Percentiles rank a stretch among this genome's conserved stretches.
Evolutionary conservation across 2,113 vertebrate species (phyloP).

Genomic region (Copsychus sechellarum): DNA sequence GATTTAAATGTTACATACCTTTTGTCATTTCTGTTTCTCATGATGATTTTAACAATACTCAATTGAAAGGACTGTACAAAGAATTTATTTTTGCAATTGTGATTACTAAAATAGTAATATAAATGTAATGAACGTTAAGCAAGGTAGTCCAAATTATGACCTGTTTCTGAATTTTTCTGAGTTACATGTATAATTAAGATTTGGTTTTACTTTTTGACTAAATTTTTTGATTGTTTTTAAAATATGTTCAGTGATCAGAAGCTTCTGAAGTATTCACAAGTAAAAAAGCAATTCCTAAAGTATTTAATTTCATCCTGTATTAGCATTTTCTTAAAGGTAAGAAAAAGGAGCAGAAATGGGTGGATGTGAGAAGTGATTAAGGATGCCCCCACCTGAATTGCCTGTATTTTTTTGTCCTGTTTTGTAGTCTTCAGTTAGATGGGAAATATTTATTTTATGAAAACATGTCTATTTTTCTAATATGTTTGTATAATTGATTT

Average conservation of each 20-base stretch:
- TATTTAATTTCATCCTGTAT: neutral
- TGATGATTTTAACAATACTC: neutral
- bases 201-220: neutral
- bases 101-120: neutral
- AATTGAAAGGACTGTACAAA: neutral
- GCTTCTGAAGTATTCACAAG: neutral
- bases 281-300: neutral
- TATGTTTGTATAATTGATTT: neutral
- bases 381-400: neutral
- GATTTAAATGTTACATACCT: neutral
- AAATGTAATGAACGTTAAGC: neutral
- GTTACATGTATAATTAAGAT: neutral
- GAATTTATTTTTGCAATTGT: neutral
- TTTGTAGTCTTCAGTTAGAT: neutral
- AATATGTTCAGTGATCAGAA: neutral
- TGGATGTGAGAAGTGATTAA: neutral
- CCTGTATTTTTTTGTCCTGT: neutral
- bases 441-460: slow-evolving; percentile 27
- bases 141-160: neutral
- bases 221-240: neutral
- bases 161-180: neutral
- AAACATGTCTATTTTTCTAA: neutral
- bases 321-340: neutral
- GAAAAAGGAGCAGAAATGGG: neutral
- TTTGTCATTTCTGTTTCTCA: neutral